Conservation (phyloP, 2,888 invertebrate species). For the Eupithecia abbreviata region DNA sequence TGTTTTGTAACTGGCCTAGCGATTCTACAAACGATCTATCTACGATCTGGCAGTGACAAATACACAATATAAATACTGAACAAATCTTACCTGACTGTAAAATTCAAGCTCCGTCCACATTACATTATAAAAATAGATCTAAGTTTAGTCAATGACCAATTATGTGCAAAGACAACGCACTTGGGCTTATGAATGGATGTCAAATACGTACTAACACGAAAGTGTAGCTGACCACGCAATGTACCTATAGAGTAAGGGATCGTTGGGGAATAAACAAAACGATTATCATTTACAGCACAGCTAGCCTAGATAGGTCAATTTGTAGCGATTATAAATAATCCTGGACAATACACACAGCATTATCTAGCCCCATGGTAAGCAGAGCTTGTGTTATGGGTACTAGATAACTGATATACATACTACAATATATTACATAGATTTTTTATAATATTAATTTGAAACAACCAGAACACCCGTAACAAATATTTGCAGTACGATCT, state of each 20-base stretch:
- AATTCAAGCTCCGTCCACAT: background rate
- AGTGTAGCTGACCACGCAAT: slow-evolving; percentile 11
- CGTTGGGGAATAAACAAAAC: background rate
- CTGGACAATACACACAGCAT: too few species aligned
- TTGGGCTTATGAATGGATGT: background rate
- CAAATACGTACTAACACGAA: background rate
- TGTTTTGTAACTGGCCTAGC: too few species aligned
- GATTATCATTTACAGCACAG: background rate
- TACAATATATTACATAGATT: too few species aligned
- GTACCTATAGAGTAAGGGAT: slow-evolving; percentile 5
- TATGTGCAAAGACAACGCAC: background rate
- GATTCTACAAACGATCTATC: too few species aligned
- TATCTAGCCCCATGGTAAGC: too few species aligned
- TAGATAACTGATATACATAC: too few species aligned
- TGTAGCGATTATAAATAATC: background rate
- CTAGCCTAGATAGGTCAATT: background rate
- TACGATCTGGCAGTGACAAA: too few species aligned
- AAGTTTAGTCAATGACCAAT: background rate
- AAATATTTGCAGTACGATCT: too few species aligned
- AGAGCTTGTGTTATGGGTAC: too few species aligned
- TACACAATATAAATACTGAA: background rate
- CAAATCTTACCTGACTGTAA: background rate
- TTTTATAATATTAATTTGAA: too few species aligned
- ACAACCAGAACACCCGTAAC: too few species aligned
- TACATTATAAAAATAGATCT: background rate